Base-by-base conservation (phyloP, 2,888 invertebrate genomes). In the Gandaritis pyraliata region DNA sequence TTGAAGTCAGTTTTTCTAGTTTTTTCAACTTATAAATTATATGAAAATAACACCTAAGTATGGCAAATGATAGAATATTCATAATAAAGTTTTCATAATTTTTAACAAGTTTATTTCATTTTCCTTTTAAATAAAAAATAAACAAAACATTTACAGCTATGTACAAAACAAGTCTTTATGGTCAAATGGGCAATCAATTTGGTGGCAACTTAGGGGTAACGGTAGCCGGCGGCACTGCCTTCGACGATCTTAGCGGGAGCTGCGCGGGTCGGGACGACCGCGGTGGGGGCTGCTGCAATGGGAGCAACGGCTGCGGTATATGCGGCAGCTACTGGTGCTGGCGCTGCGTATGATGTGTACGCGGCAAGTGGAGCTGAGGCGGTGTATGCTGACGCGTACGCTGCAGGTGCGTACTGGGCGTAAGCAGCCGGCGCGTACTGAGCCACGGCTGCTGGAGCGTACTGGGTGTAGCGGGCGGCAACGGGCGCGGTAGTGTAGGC, bases 201-300 rank as follows among this genome's bases (percentile, higher is more conserved):
- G 56, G 78, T 76, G 61, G 67, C 78, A 69, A 74, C 78, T 64
- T 72, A 90, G 72, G 88, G 89, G 75, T 90, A 89, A 59, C 88
- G 82, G 79, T 90, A 90, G 58, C 88, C 89, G 30, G 87, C 84
- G 39, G 81, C 80, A 36, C 49, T 50, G 61, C 83, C 88, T 36
- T 95, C 74, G 88, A 95, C 82, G 85, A 95, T 33, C 75, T 95
- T 81, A 90, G 95, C 90, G 90, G 96, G 74, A 90, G 96, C 76
- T 93, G 96, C 78, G 69, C 94, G 73, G 85, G 95, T 84, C 74
- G 95, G 73, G 84, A 92, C 77, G 92, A 73, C 75, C 2, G 72
- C 67, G 18, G 74, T 68, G 33, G 73, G 71, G 12, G 78, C 71
- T 29, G 79, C 66, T 3, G 58, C 49, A 4, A 39, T 16, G 41